Evolutionary conservation across 1,140 invertebrate genomes (phyloP).

Genomic region (Apocrypta bakeri): DNA sequence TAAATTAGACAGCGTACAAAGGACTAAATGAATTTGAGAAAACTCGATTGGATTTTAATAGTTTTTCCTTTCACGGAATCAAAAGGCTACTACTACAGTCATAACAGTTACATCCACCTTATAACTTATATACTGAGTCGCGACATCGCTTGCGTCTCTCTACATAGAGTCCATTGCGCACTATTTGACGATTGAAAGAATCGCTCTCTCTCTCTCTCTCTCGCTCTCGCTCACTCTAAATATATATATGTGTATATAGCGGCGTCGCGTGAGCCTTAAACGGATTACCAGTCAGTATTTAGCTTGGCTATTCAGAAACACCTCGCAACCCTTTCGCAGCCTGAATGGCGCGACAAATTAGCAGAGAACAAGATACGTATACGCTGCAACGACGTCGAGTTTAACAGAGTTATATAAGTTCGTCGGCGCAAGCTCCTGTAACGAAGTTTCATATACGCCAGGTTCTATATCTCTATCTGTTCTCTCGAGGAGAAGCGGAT

Average conservation of each 20-base stretch:
- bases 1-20: no score
- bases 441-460: background rate
- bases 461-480: no score
- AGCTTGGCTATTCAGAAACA: constrained; percentile 71
- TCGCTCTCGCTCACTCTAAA: no score
- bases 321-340: constrained; percentile 65
- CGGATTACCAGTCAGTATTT: constrained; percentile 69
- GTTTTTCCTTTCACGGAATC: no score
- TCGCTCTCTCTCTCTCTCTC: no score
- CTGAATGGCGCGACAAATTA: constrained; percentile 47
- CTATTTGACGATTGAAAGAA: no score
- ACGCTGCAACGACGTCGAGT: background rate
- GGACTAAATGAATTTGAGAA: no score
- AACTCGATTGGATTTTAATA: no score
- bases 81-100: no score
- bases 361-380: constrained; percentile 1
- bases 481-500: background rate
- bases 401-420: constrained; percentile 43
- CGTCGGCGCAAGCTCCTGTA: background rate
- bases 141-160: background rate
- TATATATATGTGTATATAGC: background rate
- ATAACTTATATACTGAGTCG: background rate
- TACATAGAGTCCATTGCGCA: no score
- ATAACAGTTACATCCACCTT: constrained; percentile 20
- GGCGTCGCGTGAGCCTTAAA: constrained; percentile 53